Conservation (phyloP, 1,140 invertebrate genomes). For the Steinernema feltiae region DNA sequence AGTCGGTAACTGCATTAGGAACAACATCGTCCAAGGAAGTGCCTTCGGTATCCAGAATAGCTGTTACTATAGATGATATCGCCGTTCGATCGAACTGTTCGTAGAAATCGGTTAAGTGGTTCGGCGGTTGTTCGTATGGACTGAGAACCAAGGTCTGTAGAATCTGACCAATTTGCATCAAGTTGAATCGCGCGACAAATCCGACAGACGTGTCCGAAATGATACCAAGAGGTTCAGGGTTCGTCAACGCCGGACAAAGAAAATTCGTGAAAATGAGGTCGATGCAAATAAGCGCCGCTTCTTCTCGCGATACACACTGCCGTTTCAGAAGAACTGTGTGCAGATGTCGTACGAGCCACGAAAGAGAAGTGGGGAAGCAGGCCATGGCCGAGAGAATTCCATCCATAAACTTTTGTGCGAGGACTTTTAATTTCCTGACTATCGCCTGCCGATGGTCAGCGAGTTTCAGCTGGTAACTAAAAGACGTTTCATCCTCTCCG, state of each 20-base stretch:
- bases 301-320: slow-evolving; percentile 61
- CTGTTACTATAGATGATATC: slow-evolving; percentile 42
- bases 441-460: slow-evolving; percentile 52
- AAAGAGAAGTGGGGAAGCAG: slow-evolving; percentile 75
- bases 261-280: slow-evolving; percentile 88
- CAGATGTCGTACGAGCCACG: slow-evolving; percentile 65
- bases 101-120: slow-evolving; percentile 70
- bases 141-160: slow-evolving; percentile 77
- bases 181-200: slow-evolving; percentile 79
- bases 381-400: slow-evolving; percentile 75
- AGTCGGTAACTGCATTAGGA: slow-evolving; percentile 35
- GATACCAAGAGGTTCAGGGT: slow-evolving; percentile 93
- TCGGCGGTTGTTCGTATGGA: slow-evolving; percentile 47
- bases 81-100: slow-evolving; percentile 69
- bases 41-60: slow-evolving; percentile 38
- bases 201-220: slow-evolving; percentile 81
- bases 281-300: slow-evolving; percentile 68
- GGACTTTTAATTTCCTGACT: slow-evolving; percentile 73
- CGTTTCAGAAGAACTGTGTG: slow-evolving; percentile 61
- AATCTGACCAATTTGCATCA: slow-evolving; percentile 81
- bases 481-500: slow-evolving; percentile 65
- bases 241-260: slow-evolving; percentile 89
- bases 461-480: slow-evolving; percentile 38
- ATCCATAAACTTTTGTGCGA: slow-evolving; percentile 74
- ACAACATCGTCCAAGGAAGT: slow-evolving; percentile 44